Base-by-base conservation (phyloP, 2,797 vertebrate genomes). In the Melanotaenia boesemani region DNA sequence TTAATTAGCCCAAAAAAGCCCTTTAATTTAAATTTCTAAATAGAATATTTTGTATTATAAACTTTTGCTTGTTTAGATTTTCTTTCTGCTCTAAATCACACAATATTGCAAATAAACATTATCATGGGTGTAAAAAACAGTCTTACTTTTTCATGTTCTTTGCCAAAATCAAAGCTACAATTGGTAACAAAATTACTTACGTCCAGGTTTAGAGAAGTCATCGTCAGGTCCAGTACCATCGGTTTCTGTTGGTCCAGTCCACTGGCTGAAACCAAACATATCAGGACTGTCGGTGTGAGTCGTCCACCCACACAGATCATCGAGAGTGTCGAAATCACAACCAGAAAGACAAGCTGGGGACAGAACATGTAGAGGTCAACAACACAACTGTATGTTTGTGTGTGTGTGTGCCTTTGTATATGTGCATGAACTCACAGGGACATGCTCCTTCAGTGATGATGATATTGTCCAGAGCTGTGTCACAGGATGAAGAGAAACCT, bases 161-260 rank as follows among this genome's bases (percentile, higher is more conserved):
- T 36, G 36, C 7, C 8, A 6, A 6, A 6, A 6, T 4, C 8
- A 36, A 36, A 36, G 7, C 8, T 4, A 5, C 9, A 36, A 1
- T 1, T 7, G 5, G 36, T 6, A 36, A 36, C 36, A 36, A 1
- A 9, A 15, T 15, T 41, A 79, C 94, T 95, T 88, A 96, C 95
- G 37, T 46, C 95, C 95, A 66, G 96, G 96, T 88, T 82, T 95
- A 44, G 96, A 96, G 80, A 94, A 96, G 80, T 97, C 96, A 59
- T 95, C 81, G 2, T 94, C 39, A 4, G 95, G 96, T 30, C 95
- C 95, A 6, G 91, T 93, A 2, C 84, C 91, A 0, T 72, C 82
- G 20, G 87, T 89, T 0, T 89, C 66, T 0, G 94, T 89, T 0
- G 0, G 1, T 6, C 95, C 96, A n/a, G 0, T 0, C 90, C 90